phyloP scores from a whole-genome alignment of 1,140 invertebrate species.

The Drosophila cardini region DNA sequence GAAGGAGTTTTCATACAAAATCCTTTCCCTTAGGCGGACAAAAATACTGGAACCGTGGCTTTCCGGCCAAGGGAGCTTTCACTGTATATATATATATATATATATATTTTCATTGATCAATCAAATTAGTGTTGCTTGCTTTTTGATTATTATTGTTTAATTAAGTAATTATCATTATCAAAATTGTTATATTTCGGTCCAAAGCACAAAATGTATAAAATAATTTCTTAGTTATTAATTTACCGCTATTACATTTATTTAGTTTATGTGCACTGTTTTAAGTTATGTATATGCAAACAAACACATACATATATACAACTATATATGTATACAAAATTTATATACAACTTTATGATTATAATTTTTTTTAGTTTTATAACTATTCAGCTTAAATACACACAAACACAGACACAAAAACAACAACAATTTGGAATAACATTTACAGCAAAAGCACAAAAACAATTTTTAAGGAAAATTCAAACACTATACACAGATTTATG shows the following conservation, averaged over 20 bases:
- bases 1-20: too few relatives aligned
- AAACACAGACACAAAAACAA: slow-evolving; percentile 40
- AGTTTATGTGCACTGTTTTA: slow-evolving; percentile 67
- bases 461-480: slow-evolving; percentile 57
- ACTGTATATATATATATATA: too few relatives aligned
- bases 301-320: slow-evolving; percentile 20
- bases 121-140: slow-evolving; percentile 10
- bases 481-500: slow-evolving; percentile 80
- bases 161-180: slow-evolving; percentile 54
- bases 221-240: slow-evolving; percentile 68
- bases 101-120: too few relatives aligned
- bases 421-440: slow-evolving; percentile 48
- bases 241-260: slow-evolving; percentile 47
- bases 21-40: too few relatives aligned
- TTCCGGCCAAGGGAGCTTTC: too few relatives aligned
- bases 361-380: slow-evolving; percentile 76
- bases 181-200: slow-evolving; percentile 83
- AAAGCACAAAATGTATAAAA: slow-evolving; percentile 83
- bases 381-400: slow-evolving; percentile 55
- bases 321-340: slow-evolving; percentile 21
- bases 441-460: slow-evolving; percentile 58
- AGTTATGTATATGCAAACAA: slow-evolving; percentile 61
- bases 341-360: slow-evolving; percentile 52
- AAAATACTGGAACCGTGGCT: too few relatives aligned
- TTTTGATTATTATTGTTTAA: slow-evolving; percentile 55